Conservation (phyloP, 2,113 vertebrate genomes). For the Poecilia latipinna region DNA sequence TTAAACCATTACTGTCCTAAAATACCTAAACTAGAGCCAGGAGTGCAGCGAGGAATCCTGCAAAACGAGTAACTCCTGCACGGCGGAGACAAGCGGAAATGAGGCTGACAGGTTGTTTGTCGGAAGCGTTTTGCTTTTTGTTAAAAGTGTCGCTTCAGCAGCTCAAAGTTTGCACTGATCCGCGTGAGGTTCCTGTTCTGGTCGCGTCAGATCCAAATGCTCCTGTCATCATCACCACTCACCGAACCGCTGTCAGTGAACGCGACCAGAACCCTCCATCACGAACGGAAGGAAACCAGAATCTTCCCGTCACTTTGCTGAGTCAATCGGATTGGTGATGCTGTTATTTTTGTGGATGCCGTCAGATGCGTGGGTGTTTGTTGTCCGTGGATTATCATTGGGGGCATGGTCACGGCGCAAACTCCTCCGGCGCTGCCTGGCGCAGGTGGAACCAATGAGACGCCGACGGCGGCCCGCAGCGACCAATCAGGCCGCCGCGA, state of each 20-base stretch:
- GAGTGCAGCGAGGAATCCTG: neutral
- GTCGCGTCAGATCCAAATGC: neutral
- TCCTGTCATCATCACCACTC: slow-evolving; percentile 44
- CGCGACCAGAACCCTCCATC: slow-evolving; percentile 26
- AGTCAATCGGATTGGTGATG: neutral
- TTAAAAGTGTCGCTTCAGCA: neutral
- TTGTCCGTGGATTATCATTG: slow-evolving; percentile 53
- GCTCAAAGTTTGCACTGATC: slow-evolving; percentile 11
- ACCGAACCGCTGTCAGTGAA: slow-evolving; percentile 50
- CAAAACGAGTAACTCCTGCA: slow-evolving; percentile 1
- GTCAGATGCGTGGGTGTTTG: slow-evolving; percentile 41
- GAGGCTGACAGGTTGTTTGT: neutral
- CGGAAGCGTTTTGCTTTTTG: neutral
- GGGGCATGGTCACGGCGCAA: slow-evolving; percentile 34
- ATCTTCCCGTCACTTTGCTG: neutral
- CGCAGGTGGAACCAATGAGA: slow-evolving; percentile 57
- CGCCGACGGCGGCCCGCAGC: neutral
- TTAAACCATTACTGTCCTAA: neutral
- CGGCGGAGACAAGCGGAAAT: neutral
- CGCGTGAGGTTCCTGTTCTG: neutral
- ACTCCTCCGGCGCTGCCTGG: slow-evolving; percentile 15
- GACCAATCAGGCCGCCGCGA: slow-evolving; percentile 50
- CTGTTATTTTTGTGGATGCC: slow-evolving; percentile 1
- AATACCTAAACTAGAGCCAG: too few relatives aligned
- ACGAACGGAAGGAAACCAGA: neutral